phyloP scores from a whole-genome alignment of 1,140 invertebrate species.

The Drosophila seguyi region DNA sequence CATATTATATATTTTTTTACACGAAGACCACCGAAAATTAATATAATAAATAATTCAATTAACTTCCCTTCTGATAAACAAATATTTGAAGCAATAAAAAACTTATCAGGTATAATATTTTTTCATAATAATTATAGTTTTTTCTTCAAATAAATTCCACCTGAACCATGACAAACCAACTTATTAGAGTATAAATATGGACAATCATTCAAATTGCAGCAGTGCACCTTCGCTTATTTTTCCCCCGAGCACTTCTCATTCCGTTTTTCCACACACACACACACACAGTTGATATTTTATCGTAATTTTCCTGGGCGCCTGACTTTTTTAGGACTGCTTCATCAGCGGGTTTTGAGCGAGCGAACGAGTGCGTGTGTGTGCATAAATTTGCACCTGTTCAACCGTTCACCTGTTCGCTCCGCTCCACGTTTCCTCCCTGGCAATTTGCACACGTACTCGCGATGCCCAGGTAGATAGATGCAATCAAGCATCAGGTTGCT shows the following conservation, averaged over 20 bases:
- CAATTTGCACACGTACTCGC: slow-evolving; percentile 53
- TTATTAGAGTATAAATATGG: slow-evolving; percentile 23
- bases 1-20: too few species aligned
- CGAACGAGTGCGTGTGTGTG: slow-evolving; percentile 45
- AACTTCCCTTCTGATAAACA: too few species aligned
- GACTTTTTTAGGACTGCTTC: slow-evolving; percentile 42
- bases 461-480: slow-evolving; percentile 61
- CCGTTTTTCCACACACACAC: slow-evolving; percentile 8
- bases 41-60: too few species aligned
- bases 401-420: slow-evolving; percentile 18
- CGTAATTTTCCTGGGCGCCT: slow-evolving; percentile 66
- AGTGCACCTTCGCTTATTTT: slow-evolving; percentile 51
- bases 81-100: too few species aligned
- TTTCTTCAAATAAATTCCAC: neutral
- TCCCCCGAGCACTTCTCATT: slow-evolving; percentile 3
- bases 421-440: slow-evolving; percentile 22
- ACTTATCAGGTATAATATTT: too few species aligned
- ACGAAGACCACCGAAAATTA: too few species aligned
- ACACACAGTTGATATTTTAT: slow-evolving; percentile 46
- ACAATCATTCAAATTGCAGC: slow-evolving; percentile 70
- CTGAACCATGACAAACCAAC: neutral
- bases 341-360: slow-evolving; percentile 35
- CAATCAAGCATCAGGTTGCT: slow-evolving; percentile 73
- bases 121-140: neutral
- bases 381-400: slow-evolving; percentile 60